Evolutionary conservation across 1,140 invertebrate genomes (phyloP), one percentile per base, ranked within the genome.

Genomic region (Homalodisca vitripennis): DNA sequence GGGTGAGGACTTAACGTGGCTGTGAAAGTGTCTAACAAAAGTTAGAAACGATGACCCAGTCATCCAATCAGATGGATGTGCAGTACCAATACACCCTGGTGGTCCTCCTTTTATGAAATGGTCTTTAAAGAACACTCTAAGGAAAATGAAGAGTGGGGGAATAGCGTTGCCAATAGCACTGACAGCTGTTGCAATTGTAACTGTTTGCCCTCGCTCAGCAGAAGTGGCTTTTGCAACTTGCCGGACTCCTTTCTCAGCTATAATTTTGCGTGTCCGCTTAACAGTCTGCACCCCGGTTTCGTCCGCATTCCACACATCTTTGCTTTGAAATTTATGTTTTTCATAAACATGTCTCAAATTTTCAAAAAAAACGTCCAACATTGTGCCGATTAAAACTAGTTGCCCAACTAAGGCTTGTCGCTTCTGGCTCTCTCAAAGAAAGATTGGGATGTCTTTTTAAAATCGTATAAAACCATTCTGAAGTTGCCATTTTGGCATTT

Each of bases 71-170:
- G 77, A 78, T 10, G 73, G 62, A 74, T 81, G 80, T 34, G 71
- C 77, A 70, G 67, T 68, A 48, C 79, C 80, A 66, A 68, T 60
- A 68, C 70, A 75, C 26, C 76, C 77, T 30, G 75, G 3, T 46
- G 81, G 81, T 27, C 77, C 80, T 75, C 79, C 78, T 60, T 74
- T 76, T 3, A 84, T 68, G 68, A 85, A 82, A 71, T 80, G 77
- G n/a, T 78, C 74, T 48, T 79, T 73, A 69, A 75, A 81, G 66
- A 77, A 71, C 3, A 79, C 75, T 68, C 78, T 41, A 6, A 80
- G 78, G 72, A 81, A 82, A 30, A 81, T 73, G 68, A 81, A 81
- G 26, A 80, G 51, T 34, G 79, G 78, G 60, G 79, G 79, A 26
- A 79, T 63, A 47, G 67, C 34, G 69, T 76, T 75, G 46, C 76